Percentiles rank a stretch among this genome's conserved stretches.
Evolutionary conservation across 2,797 vertebrate species (phyloP).

Genomic region (Dallia pectoralis): DNA sequence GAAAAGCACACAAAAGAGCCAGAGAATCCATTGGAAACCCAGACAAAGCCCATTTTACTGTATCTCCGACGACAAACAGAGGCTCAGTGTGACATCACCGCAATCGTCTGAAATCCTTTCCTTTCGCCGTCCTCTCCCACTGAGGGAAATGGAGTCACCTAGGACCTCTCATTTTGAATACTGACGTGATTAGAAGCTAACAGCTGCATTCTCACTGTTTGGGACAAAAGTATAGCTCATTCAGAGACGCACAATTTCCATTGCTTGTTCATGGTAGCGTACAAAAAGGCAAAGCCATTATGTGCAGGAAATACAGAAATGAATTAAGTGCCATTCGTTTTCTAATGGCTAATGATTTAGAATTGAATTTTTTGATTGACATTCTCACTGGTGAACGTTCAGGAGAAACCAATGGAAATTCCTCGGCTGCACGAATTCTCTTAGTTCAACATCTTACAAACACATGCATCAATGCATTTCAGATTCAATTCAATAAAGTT

Average conservation of each 20-base stretch:
- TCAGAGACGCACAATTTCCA: conserved; percentile 1
- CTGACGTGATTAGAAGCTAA: conserved; percentile 5
- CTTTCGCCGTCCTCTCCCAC: conserved; percentile 17
- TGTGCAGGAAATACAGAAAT: neutral
- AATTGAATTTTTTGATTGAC: neutral
- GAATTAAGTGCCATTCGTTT: neutral
- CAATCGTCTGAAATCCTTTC: conserved; percentile 26
- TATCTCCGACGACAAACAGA: neutral
- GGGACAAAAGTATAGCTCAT: neutral
- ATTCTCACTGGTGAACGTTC: neutral
- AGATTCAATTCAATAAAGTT: neutral
- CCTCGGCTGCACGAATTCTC: neutral
- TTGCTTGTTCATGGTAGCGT: neutral
- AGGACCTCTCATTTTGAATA: conserved; percentile 2
- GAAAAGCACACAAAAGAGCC: neutral
- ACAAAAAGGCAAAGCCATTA: neutral
- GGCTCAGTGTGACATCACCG: conserved; percentile 8
- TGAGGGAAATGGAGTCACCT: conserved; percentile 6
- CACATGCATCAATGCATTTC: neutral
- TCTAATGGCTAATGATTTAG: neutral
- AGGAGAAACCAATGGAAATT: neutral
- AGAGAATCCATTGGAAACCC: conserved; percentile 1
- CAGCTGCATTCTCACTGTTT: neutral
- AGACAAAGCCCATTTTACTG: neutral
- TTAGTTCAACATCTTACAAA: neutral